Conservation (phyloP, 2,797 vertebrate genomes). For the Thunnus albacares region DNA sequence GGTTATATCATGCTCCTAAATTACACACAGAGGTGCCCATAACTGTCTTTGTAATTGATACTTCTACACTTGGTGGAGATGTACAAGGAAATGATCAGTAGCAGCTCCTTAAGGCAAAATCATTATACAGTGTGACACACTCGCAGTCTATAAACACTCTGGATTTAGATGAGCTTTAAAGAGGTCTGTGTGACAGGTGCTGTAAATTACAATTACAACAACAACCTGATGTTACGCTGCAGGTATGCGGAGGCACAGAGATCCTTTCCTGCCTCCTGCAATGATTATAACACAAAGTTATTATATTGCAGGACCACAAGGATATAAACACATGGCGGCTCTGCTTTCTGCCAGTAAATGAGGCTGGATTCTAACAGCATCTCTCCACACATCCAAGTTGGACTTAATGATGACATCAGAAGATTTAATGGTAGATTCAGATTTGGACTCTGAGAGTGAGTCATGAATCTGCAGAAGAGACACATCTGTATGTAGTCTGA, state of each 20-base stretch:
- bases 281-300: conserved; percentile 11
- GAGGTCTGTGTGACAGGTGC: conserved; percentile 32
- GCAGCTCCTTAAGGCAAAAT: conserved; percentile 51
- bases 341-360: conserved; percentile 17
- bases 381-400: conserved; percentile 21
- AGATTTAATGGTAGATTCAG: conserved; percentile 43
- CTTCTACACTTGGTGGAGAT: conserved; percentile 33
- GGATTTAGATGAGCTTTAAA: conserved; percentile 36
- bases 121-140: conserved; percentile 53
- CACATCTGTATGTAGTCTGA: conserved; percentile 48
- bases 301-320: conserved; percentile 20
- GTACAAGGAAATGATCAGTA: conserved; percentile 32
- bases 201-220: conserved; percentile 60
- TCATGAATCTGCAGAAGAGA: conserved; percentile 47
- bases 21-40: conserved; percentile 13
- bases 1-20: conserved; percentile 29
- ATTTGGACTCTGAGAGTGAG: conserved; percentile 32
- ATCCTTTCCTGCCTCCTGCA: conserved; percentile 21
- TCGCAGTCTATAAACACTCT: conserved; percentile 60
- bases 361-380: conserved; percentile 6
- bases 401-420: conserved; percentile 43
- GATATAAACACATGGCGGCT: conserved; percentile 31
- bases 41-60: conserved; percentile 60
- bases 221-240: conserved; percentile 36
- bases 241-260: conserved; percentile 25